Evolutionary conservation across 2,888 invertebrate species (phyloP), one percentile per base, ranked within the genome.

Genomic region (Dynastes tityus): DNA sequence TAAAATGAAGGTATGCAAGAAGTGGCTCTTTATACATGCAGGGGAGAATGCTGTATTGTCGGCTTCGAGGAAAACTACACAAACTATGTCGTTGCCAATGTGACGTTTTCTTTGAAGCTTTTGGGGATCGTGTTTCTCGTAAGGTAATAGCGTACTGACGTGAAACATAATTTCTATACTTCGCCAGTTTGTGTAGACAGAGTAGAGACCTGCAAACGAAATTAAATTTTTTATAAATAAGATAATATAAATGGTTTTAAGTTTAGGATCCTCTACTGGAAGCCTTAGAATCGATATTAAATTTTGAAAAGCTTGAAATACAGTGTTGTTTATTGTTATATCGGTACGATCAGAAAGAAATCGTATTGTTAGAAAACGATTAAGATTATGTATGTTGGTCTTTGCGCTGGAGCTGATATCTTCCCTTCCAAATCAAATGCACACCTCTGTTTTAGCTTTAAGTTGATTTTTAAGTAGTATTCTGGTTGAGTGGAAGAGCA

Each of bases 161-260:
- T 97, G 97, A 89, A 97, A 97, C 97, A 97, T 97, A 82, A 97
- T 97, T 90, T 97, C 97, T 84, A 97, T 97, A 84, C 95, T 94
- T 81, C 97, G 91, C 97, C 97, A 97, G 89, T 97, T 95, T 16
- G 97, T 97, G 89, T 97, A 97, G 63, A 97, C 95, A 22, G 97
- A 97, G 89, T 96, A 96, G 58, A 96, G 91, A 79, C 97, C 97
- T 88, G 78, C 29, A 80, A 51, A 73, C 16, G 58, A 58, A 58
- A 73, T 58, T 16, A 22, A 22, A 51, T 49, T 68, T 51, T 29
- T 29, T 51, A 13, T 29, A 9, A 40, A 65, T 65, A 40, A 37
- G 4, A 8, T 16, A 37, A 37, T 16, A 40, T 5, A n/a, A 65
- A 16, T n/a, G 45, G 45, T 45, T 45, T 8, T 45, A 45, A 45